Base-by-base conservation (phyloP, 2,888 invertebrate species). In the Dugesia japonica region DNA sequence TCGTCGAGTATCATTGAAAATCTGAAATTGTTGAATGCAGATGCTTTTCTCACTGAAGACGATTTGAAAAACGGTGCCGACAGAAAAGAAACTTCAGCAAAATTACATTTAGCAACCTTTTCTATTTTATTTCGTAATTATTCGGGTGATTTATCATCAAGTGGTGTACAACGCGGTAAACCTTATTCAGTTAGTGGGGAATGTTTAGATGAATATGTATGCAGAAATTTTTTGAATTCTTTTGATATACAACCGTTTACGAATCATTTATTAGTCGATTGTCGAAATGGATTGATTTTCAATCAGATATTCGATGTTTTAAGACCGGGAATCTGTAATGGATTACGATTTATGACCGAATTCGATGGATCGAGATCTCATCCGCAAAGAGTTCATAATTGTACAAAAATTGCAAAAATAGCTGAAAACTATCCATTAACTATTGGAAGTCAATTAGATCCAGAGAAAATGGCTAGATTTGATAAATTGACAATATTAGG, bases 1-100 rank as follows among this genome's bases (percentile, higher is more conserved):
- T 56, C 56, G n/a, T n/a, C 56, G 4, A 56, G 56, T 56, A 56
- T 56, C 23, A 56, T 56, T 56, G 56, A 56, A 56, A 56, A 56
- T 56, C 56, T 56, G 17, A 56, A 56, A 23, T 56, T 56, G n/a
- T 23, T 56, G 17, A 56, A 56, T n/a, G 56, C 56, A 7, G 56
- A 56, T 23, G 56, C 56, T n/a, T 56, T 56, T 56, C 56, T 56
- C 4, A 56, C 56, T 4, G 56, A 56, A 56, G 56, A 56, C 56
- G 56, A 56, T 56, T 56, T 56, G 56, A 56, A 56, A 56, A 56
- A 56, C n/a, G 56, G 56, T n/a, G 56, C 56, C n/a, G 56, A 56
- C 17, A 4, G 56, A 1, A 56, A 56, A 56, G 56, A 56, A n/a
- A 56, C 56, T 4, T 56, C 56, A 4, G n/a, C 56, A n/a, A 56